phyloP scores from a whole-genome alignment of 30 jellyfish, hydroid and myxozoan species.

The Kudoa iwatai region DNA sequence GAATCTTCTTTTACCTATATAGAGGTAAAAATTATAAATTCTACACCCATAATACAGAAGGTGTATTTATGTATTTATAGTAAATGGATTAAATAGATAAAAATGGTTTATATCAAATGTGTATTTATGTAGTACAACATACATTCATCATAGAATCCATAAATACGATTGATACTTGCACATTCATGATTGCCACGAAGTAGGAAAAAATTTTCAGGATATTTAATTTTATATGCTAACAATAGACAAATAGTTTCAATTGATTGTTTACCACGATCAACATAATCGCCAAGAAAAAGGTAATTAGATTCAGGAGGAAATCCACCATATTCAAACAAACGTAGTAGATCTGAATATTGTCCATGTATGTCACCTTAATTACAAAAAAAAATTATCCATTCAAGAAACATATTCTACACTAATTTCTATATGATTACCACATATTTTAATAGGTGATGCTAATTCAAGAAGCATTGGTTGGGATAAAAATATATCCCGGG shows the following conservation, averaged over 20 bases:
- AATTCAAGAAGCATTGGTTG: background rate
- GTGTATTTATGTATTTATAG: too few relatives aligned
- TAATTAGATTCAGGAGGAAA: background rate
- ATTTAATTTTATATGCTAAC: background rate
- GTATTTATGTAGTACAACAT: too few relatives aligned
- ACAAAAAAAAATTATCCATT: too few relatives aligned
- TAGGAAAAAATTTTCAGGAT: background rate
- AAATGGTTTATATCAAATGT: too few relatives aligned
- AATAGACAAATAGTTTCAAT: background rate
- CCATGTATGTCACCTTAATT: conserved; percentile 1
- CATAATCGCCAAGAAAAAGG: background rate
- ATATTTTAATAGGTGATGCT: background rate
- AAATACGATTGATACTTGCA: background rate
- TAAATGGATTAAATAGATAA: too few relatives aligned
- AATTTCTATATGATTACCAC: too few relatives aligned
- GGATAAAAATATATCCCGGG: background rate
- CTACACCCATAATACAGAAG: too few relatives aligned
- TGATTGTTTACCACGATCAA: background rate
- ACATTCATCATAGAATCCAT: conserved; percentile 1
- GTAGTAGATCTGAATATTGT: background rate
- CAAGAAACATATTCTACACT: too few relatives aligned
- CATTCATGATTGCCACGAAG: background rate
- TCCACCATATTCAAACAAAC: background rate
- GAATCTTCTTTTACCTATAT: background rate
- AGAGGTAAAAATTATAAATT: too few relatives aligned